Evolutionary conservation across 2,797 vertebrate species (phyloP).

Genomic region (Muscicapa comitata): DNA sequence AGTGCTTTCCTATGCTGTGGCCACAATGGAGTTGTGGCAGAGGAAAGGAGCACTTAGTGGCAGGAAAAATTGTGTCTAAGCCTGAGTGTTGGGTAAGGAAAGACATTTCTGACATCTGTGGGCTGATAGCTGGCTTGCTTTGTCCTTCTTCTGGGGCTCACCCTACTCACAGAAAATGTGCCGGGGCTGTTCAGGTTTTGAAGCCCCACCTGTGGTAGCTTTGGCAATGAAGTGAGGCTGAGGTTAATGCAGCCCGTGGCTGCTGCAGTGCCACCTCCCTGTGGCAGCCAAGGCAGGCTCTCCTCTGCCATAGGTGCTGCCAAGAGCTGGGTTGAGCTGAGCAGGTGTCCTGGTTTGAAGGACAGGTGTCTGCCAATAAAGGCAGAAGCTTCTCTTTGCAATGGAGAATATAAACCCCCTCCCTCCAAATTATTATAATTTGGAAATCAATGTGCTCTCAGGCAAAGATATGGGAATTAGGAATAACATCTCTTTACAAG

Average conservation of each 20-base stretch:
- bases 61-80: neutral
- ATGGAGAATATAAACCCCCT: too few relatives aligned
- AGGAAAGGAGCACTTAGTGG: neutral
- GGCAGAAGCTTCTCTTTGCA: too few relatives aligned
- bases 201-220: neutral
- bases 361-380: too few relatives aligned
- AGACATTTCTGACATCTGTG: neutral
- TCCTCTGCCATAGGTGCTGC: neutral
- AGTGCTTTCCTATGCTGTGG: neutral
- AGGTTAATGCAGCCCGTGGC: accelerated
- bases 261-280: neutral
- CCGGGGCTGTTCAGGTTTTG: neutral
- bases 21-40: accelerated
- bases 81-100: neutral
- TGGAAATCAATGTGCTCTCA: too few relatives aligned
- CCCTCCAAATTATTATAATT: too few relatives aligned
- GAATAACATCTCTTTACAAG: too few relatives aligned
- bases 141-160: neutral
- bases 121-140: neutral
- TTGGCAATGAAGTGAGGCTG: neutral
- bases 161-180: accelerated
- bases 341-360: too few relatives aligned
- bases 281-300: neutral
- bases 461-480: too few relatives aligned
- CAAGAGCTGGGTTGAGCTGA: accelerated